These are phyloP conservation scores for Zele albiditarsus DNA, from an alignment of 2,888 invertebrate species.

Conservation along the genomic window DNA sequence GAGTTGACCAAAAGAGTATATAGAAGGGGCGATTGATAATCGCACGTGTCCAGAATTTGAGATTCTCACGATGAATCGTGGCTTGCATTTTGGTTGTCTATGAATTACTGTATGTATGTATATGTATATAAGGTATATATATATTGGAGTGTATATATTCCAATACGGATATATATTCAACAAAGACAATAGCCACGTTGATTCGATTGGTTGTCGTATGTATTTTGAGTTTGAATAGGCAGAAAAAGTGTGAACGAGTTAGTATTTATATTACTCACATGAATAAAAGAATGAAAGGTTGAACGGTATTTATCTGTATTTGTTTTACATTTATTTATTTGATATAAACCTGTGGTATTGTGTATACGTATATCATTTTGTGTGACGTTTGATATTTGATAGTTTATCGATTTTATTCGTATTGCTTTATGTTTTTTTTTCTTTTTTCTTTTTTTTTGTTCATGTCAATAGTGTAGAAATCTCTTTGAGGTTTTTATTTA, in stretches of 20 bases:
- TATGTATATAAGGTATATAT: background rate
- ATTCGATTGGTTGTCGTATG: conserved; percentile 24
- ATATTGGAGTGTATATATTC: too few species aligned
- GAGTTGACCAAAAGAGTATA: conserved; percentile 16
- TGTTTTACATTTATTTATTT: too few species aligned
- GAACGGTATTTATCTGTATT: too few species aligned
- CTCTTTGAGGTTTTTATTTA: too few species aligned
- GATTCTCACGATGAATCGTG: conserved; percentile 7
- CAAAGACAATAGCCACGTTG: conserved; percentile 31
- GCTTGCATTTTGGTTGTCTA: background rate
- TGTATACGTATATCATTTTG: too few species aligned
- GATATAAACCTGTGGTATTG: too few species aligned
- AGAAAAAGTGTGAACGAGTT: background rate
- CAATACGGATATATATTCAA: background rate
- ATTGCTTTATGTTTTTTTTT: background rate
- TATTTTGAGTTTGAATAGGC: background rate
- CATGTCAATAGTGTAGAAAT: background rate
- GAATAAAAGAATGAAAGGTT: background rate
- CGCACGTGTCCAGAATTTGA: conserved; percentile 30
- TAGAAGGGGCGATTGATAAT: conserved; percentile 13
- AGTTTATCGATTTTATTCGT: conserved; percentile 30
- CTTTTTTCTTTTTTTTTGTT: conserved; percentile 12
- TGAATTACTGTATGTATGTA: background rate
- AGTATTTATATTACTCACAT: conserved; percentile 9
- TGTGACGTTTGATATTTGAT: conserved; percentile 40